Percentiles rank a stretch among this genome's conserved stretches.
Conservation (phyloP, 2,113 vertebrate genomes). For the Chunga burmeisteri region DNA sequence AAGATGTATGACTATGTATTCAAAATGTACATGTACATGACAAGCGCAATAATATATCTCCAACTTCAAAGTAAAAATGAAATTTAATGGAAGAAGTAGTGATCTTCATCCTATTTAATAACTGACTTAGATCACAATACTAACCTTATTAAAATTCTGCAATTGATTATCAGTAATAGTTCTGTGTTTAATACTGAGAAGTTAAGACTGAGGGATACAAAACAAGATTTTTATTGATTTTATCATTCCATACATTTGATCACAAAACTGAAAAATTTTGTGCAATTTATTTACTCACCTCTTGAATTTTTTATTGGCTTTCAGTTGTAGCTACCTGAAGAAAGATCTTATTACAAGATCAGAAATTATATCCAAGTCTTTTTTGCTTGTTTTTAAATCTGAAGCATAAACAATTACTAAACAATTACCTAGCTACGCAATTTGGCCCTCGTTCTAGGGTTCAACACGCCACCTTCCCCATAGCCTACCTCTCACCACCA, state of each 20-base stretch:
- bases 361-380: neutral
- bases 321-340: neutral
- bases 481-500: neutral
- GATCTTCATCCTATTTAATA: neutral
- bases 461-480: neutral
- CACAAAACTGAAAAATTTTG: neutral
- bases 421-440: neutral
- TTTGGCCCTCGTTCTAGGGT: neutral
- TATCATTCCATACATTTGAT: neutral
- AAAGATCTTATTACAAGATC: neutral
- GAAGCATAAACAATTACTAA: neutral
- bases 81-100: neutral
- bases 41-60: neutral
- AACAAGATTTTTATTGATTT: neutral
- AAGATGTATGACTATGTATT: neutral
- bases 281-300: neutral
- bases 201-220: neutral
- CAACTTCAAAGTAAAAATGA: neutral
- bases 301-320: neutral
- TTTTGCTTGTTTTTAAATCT: neutral
- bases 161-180: neutral
- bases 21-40: neutral
- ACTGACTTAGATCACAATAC: neutral
- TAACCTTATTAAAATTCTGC: neutral
- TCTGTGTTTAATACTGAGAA: neutral